Percentiles rank a stretch among this genome's conserved stretches.
phyloP scores from a whole-genome alignment of 2,113 vertebrate genomes.

The Propithecus coquereli region DNA sequence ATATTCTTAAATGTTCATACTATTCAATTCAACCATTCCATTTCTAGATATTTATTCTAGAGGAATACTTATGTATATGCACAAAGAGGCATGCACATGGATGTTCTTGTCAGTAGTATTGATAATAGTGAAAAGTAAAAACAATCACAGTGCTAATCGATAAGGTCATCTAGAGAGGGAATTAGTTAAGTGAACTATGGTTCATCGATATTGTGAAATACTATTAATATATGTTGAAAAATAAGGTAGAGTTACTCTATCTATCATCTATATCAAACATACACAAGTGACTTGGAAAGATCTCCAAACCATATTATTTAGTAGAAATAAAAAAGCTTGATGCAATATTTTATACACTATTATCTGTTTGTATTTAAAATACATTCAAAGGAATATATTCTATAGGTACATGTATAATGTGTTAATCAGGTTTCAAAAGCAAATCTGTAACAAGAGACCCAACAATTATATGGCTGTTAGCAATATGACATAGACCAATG shows the following conservation, averaged over 20 bases:
- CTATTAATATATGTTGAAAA: neutral
- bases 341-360: neutral
- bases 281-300: neutral
- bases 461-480: neutral
- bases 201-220: neutral
- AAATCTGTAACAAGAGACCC: neutral
- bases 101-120: neutral
- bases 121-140: neutral
- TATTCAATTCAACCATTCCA: neutral
- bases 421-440: neutral
- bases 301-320: neutral
- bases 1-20: neutral
- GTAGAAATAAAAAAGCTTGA: neutral
- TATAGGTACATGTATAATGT: neutral
- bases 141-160: neutral
- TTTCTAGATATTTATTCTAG: neutral
- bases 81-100: neutral
- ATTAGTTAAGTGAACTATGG: neutral
- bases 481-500: neutral
- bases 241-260: neutral
- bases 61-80: neutral
- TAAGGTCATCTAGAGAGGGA: neutral
- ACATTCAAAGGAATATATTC: neutral
- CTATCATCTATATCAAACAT: neutral
- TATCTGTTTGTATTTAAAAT: neutral